phyloP scores from a whole-genome alignment of 2,888 invertebrate genomes.

The Auanema freiburgensis region DNA sequence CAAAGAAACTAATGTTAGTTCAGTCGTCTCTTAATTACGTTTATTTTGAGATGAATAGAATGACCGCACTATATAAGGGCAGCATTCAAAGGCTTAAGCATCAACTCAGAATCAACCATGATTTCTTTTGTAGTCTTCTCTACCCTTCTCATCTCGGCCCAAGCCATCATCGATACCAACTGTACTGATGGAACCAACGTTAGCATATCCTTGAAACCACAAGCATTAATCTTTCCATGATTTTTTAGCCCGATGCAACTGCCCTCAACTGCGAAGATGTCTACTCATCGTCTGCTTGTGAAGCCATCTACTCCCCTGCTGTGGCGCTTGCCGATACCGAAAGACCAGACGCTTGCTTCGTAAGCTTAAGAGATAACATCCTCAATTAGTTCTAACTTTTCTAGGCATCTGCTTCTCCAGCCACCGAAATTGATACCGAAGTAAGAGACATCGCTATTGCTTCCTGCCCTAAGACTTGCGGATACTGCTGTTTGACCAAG shows the following conservation, averaged over 20 bases:
- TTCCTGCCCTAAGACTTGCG: slow-evolving; percentile 37
- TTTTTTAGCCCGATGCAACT: slow-evolving; percentile 7
- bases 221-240: background rate
- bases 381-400: background rate
- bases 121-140: background rate
- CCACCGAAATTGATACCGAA: slow-evolving; percentile 23
- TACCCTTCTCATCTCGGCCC: background rate
- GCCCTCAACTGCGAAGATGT: slow-evolving; percentile 10
- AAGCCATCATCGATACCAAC: slow-evolving; percentile 2
- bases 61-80: too few relatives aligned
- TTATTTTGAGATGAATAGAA: too few relatives aligned
- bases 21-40: too few relatives aligned
- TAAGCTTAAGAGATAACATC: slow-evolving; percentile 2
- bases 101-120: too few relatives aligned
- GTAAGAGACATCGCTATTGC: slow-evolving; percentile 25
- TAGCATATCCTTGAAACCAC: background rate
- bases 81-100: too few relatives aligned
- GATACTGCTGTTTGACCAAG: slow-evolving; percentile 33
- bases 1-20: too few relatives aligned
- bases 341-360: slow-evolving; percentile 12
- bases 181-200: slow-evolving; percentile 6
- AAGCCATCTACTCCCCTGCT: background rate
- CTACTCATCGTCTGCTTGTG: slow-evolving; percentile 1
- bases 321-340: slow-evolving; percentile 2
- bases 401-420: background rate